Percentiles rank a stretch among this genome's conserved stretches.
Conservation (phyloP, 2,113 vertebrate genomes). For the Mastomys natalensis region DNA sequence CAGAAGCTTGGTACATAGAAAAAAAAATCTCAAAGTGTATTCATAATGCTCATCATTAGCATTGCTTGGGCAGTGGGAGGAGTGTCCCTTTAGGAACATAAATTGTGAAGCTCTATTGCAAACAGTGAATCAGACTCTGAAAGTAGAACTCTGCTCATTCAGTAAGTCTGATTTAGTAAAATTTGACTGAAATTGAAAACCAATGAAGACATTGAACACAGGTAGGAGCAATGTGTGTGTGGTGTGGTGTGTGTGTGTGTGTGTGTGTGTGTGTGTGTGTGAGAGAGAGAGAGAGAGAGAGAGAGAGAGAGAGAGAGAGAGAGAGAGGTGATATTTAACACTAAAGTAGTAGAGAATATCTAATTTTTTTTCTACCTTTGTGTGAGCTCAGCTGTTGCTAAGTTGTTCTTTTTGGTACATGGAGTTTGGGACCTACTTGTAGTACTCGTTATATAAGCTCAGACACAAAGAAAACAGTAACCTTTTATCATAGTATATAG, state of each 20-base stretch:
- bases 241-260: neutral
- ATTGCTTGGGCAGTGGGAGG: no score
- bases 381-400: neutral
- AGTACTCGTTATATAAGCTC: neutral
- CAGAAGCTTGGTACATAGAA: neutral
- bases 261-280: neutral
- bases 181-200: neutral
- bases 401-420: neutral
- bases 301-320: no score
- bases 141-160: neutral
- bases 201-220: neutral
- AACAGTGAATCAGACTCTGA: neutral
- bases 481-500: neutral
- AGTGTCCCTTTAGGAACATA: neutral
- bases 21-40: conserved; percentile 1
- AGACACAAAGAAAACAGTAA: conserved; percentile 26
- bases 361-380: neutral
- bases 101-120: neutral
- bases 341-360: neutral
- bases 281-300: no score
- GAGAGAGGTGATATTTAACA: neutral
- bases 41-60: neutral
- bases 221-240: neutral
- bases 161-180: neutral
- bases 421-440: neutral